Percentiles rank a stretch among this genome's conserved stretches.
Conservation (phyloP, 2,113 vertebrate species). For the Pluvialis apricaria region DNA sequence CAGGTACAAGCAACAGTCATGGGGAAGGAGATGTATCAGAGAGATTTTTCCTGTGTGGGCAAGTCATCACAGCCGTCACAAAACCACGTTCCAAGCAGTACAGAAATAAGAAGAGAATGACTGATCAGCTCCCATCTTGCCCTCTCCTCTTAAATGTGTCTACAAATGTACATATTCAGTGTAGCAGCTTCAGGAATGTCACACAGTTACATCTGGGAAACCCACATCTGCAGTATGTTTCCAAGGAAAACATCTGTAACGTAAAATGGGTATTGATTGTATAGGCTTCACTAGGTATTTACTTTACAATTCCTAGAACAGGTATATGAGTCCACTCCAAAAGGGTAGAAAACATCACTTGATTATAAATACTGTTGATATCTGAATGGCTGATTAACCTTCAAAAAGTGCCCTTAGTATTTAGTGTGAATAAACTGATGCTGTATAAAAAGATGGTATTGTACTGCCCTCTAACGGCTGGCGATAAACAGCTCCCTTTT, state of each 20-base stretch:
- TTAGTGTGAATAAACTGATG: accelerated
- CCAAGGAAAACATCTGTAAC: not conserved
- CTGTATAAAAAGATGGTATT: not conserved
- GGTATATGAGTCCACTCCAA: not conserved
- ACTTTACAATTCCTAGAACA: not conserved
- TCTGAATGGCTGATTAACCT: not conserved
- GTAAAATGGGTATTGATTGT: not conserved
- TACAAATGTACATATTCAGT: accelerated
- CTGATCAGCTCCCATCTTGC: not conserved
- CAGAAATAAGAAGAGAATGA: not conserved
- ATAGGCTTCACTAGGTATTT: not conserved
- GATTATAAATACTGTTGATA: not conserved
- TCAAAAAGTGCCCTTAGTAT: not conserved
- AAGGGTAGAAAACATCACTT: not conserved
- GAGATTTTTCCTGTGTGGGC: not conserved
- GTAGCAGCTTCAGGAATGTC: not conserved
- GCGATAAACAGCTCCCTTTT: not conserved
- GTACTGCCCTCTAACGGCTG: constrained; percentile 68
- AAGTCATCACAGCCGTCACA: not conserved
- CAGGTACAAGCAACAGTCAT: accelerated
- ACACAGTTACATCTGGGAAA: accelerated
- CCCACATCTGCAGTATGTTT: accelerated
- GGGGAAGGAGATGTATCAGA: not conserved
- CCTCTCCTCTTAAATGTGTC: not conserved
- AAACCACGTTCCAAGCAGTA: accelerated